Evolutionary conservation across 2,888 invertebrate genomes (phyloP), one percentile per base, ranked within the genome.

Genomic region (Elegia similella): DNA sequence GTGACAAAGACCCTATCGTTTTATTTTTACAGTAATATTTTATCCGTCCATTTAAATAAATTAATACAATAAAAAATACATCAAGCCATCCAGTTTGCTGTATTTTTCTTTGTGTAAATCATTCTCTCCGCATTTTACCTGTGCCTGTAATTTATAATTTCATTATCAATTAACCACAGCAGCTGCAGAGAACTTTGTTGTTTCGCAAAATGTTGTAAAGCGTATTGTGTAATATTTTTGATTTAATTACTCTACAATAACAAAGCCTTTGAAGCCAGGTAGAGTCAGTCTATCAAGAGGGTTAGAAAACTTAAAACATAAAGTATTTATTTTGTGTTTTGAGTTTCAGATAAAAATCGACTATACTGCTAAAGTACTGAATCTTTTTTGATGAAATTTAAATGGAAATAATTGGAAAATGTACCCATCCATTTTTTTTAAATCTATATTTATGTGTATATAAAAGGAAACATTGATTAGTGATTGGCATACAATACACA

Each of bases 31-130:
- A 66, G 58, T 68, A 69, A 63, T 66, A 64, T 65, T 61, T 65
- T 61, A 62, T 61, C 56, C 66, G 72, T 66, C 68, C 68, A 60
- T 64, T 65, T 74, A 73, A 72, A 73, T 75, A 69, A 76, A 75
- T 76, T 76, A 75, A n/a, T n/a, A n/a, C n/a, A n/a, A n/a, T n/a
- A n/a, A n/a, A n/a, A n/a, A n/a, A n/a, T n/a, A n/a, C n/a, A n/a
- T 64, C 61, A 66, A 69, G 62, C 66, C 67, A 64, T 55, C 50
- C 23, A 5, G 2, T 5, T 23, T 44, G 59, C 48, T 56, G 62
- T 67, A 61, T 64, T 68, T 67, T 68, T 63, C 60, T 64, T 56
- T 65, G 66, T 60, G 61, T 55, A 47, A 58, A 66, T 62, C 57
- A 57, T 61, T 58, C 12, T 29, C 59, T 61, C 58, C 56, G 61